These are phyloP conservation scores for Priocnemis perturbator DNA, from an alignment of 2,888 invertebrate species.

Conservation along the genomic window DNA sequence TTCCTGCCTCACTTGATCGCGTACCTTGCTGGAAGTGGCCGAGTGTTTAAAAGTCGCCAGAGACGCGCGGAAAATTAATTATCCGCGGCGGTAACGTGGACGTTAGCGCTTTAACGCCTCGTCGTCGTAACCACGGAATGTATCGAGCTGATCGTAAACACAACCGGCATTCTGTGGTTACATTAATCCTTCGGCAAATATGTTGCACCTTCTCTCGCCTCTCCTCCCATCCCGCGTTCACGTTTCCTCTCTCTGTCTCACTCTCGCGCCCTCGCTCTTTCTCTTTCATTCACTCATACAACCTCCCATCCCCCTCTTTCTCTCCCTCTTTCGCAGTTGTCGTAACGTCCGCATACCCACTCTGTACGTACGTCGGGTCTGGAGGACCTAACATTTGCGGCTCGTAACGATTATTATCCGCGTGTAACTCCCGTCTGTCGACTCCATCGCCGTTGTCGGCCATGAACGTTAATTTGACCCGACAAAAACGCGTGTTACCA, in stretches of 20 bases:
- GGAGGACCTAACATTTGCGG: slow-evolving; percentile 51
- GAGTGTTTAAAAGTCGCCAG: slow-evolving; percentile 31
- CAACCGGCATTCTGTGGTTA: slow-evolving; percentile 56
- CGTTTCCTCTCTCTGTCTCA: slow-evolving; percentile 1
- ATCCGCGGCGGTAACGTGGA: slow-evolving; percentile 12
- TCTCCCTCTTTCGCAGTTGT: slow-evolving; percentile 28
- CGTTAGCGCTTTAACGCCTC: slow-evolving; percentile 23
- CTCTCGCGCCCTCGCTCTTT: background rate
- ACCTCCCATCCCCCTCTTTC: slow-evolving; percentile 6
- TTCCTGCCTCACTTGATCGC: too few species aligned
- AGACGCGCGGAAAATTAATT: slow-evolving; percentile 32
- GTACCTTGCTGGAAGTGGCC: background rate
- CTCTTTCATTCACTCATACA: background rate
- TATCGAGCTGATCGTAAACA: slow-evolving; percentile 56
- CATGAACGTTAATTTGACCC: slow-evolving; percentile 36
- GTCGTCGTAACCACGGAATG: slow-evolving; percentile 20
- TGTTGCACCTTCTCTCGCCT: slow-evolving; percentile 24
- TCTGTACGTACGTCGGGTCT: slow-evolving; percentile 37
- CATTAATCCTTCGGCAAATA: slow-evolving; percentile 60
- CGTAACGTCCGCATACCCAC: slow-evolving; percentile 41
- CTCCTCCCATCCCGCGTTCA: too few species aligned
- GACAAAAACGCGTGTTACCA: slow-evolving; percentile 11
- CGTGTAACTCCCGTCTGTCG: slow-evolving; percentile 53
- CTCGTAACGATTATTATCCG: slow-evolving; percentile 58
- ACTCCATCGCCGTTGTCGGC: slow-evolving; percentile 39